A percentile compares a stretch with the other conserved stretches of the same genome.
phyloP scores from a whole-genome alignment of 2,797 vertebrate genomes.

The Chaenodraco wilsoni region DNA sequence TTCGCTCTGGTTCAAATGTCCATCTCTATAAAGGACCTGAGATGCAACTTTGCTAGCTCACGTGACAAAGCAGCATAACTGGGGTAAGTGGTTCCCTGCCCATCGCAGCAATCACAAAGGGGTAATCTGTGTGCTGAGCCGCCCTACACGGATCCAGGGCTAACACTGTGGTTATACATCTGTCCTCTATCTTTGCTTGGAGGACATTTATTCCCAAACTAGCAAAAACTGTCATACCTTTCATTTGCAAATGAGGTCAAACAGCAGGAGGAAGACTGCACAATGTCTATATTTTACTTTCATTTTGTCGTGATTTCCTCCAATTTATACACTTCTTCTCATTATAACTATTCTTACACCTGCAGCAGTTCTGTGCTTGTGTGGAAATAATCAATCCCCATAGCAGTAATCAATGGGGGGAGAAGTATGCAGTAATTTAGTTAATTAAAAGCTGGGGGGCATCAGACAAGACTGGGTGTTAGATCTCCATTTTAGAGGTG shows the following conservation, averaged over 20 bases:
- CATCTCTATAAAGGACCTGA: constrained; percentile 49
- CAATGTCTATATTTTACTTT: constrained; percentile 51
- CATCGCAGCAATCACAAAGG: constrained; percentile 25
- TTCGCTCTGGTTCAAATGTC: constrained; percentile 53
- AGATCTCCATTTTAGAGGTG: constrained; percentile 79
- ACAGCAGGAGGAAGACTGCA: constrained; percentile 4
- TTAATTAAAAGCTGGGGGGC: constrained; percentile 87
- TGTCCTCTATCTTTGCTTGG: constrained; percentile 54
- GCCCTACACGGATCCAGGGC: constrained; percentile 16
- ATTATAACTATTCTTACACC: constrained; percentile 69
- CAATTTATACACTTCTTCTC: constrained; percentile 48
- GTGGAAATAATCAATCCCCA: constrained; percentile 78
- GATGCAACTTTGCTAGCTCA: constrained; percentile 34
- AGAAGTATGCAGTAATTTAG: constrained; percentile 83
- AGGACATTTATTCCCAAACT: constrained; percentile 59
- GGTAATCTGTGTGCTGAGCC: constrained; percentile 24
- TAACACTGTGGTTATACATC: constrained; percentile 7
- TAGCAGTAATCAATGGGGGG: constrained; percentile 80
- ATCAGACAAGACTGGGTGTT: constrained; percentile 70
- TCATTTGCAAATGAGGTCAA: constrained; percentile 58
- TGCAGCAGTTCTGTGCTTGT: constrained; percentile 54
- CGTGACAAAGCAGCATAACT: constrained; percentile 35
- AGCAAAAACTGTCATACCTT: constrained; percentile 23
- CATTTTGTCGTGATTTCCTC: constrained; percentile 44
- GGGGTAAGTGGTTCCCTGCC: constrained; percentile 46